Base-by-base conservation (phyloP, 2,797 vertebrate species). In the Eupleurogrammus muticus region DNA sequence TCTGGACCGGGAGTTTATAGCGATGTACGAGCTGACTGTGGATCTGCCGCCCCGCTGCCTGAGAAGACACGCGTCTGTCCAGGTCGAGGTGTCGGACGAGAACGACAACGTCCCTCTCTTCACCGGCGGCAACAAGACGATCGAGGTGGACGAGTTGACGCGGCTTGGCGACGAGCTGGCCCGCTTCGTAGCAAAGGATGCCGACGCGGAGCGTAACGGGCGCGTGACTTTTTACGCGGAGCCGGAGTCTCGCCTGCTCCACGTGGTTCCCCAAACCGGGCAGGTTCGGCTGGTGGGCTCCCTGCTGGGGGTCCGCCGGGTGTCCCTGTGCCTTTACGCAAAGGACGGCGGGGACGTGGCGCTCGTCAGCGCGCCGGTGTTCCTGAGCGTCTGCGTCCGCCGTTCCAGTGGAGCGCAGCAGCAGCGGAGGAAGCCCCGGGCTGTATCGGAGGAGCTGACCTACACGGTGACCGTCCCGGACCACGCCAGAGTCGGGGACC, bases 381-480 rank as follows among this genome's bases (percentile, higher is more conserved):
- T 84, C 56, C 79, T 94, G 70, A 82, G 48, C 63, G n/a, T 93
- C 47, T 12, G 46, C 34, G 89, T 93, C 47, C 80, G 47, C 21
- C 36, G 65, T 5, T 53, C 61, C 55, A 10, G 47, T 38, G 57
- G 69, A 63, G 63, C 80, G 14, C 66, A 69, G 44, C 73, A 93
- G 58, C 80, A 42, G 38, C n/a, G n/a, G n/a, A n/a, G n/a, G n/a
- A n/a, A n/a, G n/a, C 72, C 87, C 21, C 85, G 94, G 35, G 84
- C 89, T 4, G 83, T 92, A 23, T 72, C 87, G n/a, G 89, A 90
- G 53, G 92, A 94, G 54, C 76, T 88, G 32, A 87, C 73, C 53
- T 95, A 95, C 90, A 92, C 90, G 0, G 94, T 96, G 21, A 88
- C 86, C 1, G 91, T 96, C 14, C 88, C 95, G 1, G 90, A 89